A percentile compares a stretch with the other conserved stretches of the same genome.
phyloP scores from a whole-genome alignment of 1,140 invertebrate genomes.

The Drosophila prosaltans region DNA sequence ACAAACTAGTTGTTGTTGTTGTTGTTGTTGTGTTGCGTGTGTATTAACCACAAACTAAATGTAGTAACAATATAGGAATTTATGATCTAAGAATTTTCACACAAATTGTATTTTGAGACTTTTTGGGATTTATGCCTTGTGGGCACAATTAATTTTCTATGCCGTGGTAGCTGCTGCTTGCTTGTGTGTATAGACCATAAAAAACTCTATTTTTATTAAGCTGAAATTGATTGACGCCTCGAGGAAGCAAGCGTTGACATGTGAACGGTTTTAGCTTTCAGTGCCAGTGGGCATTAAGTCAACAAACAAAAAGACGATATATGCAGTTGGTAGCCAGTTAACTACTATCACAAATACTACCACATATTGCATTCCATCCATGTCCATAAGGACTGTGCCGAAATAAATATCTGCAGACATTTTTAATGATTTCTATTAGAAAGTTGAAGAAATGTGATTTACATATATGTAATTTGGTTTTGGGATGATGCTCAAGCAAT shows the following conservation, averaged over 20 bases:
- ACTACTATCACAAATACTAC: not conserved
- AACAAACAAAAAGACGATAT: constrained; percentile 18
- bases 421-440: not conserved
- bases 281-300: constrained; percentile 44
- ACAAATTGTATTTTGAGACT: not conserved
- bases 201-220: constrained; percentile 49
- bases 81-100: constrained; percentile 18
- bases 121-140: constrained; percentile 3
- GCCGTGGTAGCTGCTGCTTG: too few species aligned
- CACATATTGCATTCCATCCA: not conserved
- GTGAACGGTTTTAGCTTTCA: constrained; percentile 64
- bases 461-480: not conserved
- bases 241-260: constrained; percentile 57
- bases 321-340: constrained; percentile 14
- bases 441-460: not conserved
- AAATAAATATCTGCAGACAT: not conserved
- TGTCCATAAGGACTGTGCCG: not conserved
- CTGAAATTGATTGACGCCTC: constrained; percentile 58
- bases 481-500: not conserved
- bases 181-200: constrained; percentile 8
- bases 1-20: not conserved
- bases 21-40: constrained; percentile 1
- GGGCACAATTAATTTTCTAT: constrained; percentile 3
- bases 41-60: not conserved
- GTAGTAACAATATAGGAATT: constrained; percentile 6